phyloP scores from a whole-genome alignment of 2,888 invertebrate genomes.

The Corythucha ciliata region DNA sequence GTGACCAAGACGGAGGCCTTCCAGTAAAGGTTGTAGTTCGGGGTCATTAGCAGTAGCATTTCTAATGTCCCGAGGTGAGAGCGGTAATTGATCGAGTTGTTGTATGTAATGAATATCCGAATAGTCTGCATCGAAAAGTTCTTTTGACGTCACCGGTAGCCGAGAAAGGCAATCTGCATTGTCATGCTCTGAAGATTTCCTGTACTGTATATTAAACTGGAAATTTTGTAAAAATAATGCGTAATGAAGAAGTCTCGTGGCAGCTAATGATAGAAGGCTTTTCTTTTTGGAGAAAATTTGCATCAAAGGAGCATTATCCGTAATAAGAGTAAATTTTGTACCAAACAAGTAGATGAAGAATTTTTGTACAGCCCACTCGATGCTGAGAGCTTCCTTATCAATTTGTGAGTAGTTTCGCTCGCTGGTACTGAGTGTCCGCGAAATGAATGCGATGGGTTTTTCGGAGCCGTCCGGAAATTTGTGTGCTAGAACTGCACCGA shows the following conservation, averaged over 20 bases:
- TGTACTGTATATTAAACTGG: conserved; percentile 19
- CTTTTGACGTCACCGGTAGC: conserved; percentile 10
- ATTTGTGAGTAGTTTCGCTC: conserved; percentile 25
- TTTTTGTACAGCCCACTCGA: conserved; percentile 39
- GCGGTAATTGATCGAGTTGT: neutral
- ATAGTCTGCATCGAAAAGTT: neutral
- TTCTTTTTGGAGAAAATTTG: conserved; percentile 15
- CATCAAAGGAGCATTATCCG: conserved; percentile 39
- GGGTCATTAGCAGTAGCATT: conserved; percentile 2
- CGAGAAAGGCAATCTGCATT: conserved; percentile 18
- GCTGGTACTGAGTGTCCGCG: conserved; percentile 10
- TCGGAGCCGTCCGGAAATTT: neutral
- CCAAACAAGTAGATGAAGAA: conserved; percentile 40
- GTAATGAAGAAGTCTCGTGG: conserved; percentile 14
- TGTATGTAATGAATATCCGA: neutral
- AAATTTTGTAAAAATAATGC: conserved; percentile 20
- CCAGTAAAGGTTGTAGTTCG: too few species aligned
- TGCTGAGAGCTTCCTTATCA: conserved; percentile 27
- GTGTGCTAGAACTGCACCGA: conserved; percentile 16
- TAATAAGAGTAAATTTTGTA: conserved; percentile 38
- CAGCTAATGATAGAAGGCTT: conserved; percentile 7
- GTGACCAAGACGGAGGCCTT: too few species aligned
- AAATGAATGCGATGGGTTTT: conserved; percentile 6
- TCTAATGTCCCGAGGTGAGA: conserved; percentile 1
- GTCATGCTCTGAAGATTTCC: conserved; percentile 5